Evolutionary conservation across 2,888 invertebrate genomes (phyloP).

Genomic region (Gari tellinella): DNA sequence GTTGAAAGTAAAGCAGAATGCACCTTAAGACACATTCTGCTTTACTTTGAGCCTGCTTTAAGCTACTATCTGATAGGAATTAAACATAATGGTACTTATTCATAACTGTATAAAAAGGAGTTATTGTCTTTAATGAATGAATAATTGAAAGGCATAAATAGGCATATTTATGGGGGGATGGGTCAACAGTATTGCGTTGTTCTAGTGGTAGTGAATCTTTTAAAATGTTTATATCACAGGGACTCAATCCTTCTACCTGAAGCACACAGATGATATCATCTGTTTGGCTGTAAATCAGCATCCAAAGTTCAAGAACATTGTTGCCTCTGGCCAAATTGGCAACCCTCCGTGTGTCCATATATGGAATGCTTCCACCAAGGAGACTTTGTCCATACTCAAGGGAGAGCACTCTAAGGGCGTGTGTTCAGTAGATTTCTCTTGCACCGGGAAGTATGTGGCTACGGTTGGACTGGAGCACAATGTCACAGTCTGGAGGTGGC

Average conservation of each 20-base stretch:
- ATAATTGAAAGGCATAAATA: too few species aligned
- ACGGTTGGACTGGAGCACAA: conserved; percentile 82
- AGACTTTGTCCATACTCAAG: conserved; percentile 81
- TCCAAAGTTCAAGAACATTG: conserved; percentile 82
- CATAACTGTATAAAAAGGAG: too few species aligned
- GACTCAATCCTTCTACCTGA: conserved; percentile 83
- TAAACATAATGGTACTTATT: too few species aligned
- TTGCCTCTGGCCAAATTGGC: conserved; percentile 84
- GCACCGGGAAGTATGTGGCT: conserved; percentile 83
- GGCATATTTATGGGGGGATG: too few species aligned
- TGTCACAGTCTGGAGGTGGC: conserved; percentile 84
- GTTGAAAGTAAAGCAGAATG: too few species aligned
- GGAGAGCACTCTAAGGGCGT: conserved; percentile 81
- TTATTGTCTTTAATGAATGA: too few species aligned
- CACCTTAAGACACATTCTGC: too few species aligned
- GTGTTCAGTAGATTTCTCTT: conserved; percentile 83
- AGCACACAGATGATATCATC: conserved; percentile 84
- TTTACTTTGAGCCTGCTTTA: too few species aligned
- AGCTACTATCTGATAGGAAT: too few species aligned
- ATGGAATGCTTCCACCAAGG: conserved; percentile 82
- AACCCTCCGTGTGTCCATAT: conserved; percentile 81
- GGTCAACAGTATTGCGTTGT: too few species aligned
- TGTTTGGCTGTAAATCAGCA: conserved; percentile 83
- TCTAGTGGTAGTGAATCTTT: too few species aligned
- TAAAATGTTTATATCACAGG: conserved; percentile 78